Percentiles rank a stretch among this genome's conserved stretches.
phyloP scores from a whole-genome alignment of 2,113 vertebrate species.

The Poecile atricapillus region DNA sequence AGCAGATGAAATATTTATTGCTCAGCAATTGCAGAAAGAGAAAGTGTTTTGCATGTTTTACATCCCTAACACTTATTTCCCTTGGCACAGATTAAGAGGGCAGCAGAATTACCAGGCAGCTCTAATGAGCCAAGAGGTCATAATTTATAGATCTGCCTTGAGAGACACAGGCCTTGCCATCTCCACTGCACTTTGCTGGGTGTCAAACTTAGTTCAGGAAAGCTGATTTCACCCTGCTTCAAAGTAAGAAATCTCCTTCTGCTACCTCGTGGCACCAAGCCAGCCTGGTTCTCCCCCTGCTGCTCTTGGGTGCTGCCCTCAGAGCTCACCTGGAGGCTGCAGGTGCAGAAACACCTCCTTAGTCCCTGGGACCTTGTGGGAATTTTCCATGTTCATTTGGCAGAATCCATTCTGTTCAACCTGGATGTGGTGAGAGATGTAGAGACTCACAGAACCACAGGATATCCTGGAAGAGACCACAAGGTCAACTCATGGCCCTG shows the following conservation, averaged over 20 bases:
- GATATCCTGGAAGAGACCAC: neutral
- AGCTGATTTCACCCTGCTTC: neutral
- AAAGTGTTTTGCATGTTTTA: neutral
- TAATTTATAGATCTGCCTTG: neutral
- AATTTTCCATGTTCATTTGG: neutral
- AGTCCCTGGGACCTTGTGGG: neutral
- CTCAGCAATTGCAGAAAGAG: neutral
- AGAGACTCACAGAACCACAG: neutral
- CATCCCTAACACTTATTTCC: neutral
- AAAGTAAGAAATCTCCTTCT: neutral
- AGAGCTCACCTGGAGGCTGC: neutral
- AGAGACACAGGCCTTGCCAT: neutral
- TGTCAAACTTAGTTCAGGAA: neutral
- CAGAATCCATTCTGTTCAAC: neutral
- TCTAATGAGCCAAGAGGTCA: neutral
- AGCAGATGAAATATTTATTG: neutral
- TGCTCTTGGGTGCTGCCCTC: neutral
- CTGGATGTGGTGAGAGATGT: neutral
- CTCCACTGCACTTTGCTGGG: neutral
- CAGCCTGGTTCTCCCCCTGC: neutral
- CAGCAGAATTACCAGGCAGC: neutral
- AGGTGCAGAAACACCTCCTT: neutral
- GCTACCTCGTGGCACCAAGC: neutral
- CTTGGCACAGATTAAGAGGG: neutral
- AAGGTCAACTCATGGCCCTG: neutral